Conservation (phyloP, 1,140 invertebrate genomes). For the Sipha flava region DNA sequence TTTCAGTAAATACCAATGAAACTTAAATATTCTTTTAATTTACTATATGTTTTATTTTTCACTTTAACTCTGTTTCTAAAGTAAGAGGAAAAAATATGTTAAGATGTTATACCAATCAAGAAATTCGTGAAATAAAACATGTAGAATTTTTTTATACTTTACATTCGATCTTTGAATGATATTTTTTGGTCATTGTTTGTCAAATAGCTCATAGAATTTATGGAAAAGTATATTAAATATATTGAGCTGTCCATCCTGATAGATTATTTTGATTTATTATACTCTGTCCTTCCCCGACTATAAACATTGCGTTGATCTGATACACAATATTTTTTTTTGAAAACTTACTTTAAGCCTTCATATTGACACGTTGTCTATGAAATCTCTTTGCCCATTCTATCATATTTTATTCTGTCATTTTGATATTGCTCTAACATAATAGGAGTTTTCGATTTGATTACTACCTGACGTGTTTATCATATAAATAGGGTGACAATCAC, state of each 20-base stretch:
- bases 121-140: background rate
- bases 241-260: background rate
- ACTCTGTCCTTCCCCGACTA: background rate
- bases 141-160: background rate
- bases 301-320: background rate
- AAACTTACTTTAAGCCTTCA: background rate
- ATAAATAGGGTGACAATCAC: background rate
- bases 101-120: background rate
- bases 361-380: background rate
- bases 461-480: background rate
- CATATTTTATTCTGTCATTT: background rate
- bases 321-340: background rate
- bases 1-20: background rate
- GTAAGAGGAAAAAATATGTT: background rate
- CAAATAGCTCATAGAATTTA: background rate
- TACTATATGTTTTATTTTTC: background rate
- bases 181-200: background rate
- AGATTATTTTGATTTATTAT: constrained; percentile 26
- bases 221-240: background rate
- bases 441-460: background rate
- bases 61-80: background rate
- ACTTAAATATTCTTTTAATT: background rate
- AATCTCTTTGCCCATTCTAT: background rate
- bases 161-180: background rate
- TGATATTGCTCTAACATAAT: background rate